These are phyloP conservation scores for Hedya salicella DNA, from an alignment of 2,888 invertebrate genomes.

Conservation along the genomic window DNA sequence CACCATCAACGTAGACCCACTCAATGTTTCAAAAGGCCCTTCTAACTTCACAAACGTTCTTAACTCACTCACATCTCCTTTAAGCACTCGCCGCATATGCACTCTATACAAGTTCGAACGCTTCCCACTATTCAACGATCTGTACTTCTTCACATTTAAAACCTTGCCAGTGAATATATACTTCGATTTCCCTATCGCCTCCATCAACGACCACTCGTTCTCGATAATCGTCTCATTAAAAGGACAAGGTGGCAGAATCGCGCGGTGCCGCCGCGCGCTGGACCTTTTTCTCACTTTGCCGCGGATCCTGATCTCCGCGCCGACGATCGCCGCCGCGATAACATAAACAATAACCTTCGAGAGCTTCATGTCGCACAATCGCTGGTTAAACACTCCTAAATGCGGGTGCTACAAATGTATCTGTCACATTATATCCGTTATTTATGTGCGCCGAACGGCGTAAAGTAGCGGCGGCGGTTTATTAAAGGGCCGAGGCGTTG, in stretches of 20 bases:
- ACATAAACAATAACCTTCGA: conserved; percentile 76
- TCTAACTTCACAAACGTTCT: conserved; percentile 71
- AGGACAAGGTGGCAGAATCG: conserved; percentile 74
- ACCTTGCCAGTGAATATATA: conserved; percentile 83
- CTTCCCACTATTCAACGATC: conserved; percentile 60
- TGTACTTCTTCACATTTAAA: conserved; percentile 74
- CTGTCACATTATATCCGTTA: conserved; percentile 80
- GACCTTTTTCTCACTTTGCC: conserved; percentile 81
- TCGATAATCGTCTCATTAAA: conserved; percentile 82
- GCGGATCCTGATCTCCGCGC: conserved; percentile 76
- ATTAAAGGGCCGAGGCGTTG: conserved; percentile 71
- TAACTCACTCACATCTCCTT: conserved; percentile 75
- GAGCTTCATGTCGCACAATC: conserved; percentile 73
- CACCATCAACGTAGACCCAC: conserved; percentile 72
- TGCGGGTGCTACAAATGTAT: conserved; percentile 71
- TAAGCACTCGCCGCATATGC: conserved; percentile 76
- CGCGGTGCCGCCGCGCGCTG: conserved; percentile 73
- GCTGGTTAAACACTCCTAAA: conserved; percentile 69
- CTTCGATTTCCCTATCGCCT: conserved; percentile 79
- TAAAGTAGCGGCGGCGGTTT: conserved; percentile 69
- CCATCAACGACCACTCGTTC: conserved; percentile 81
- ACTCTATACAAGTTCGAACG: conserved; percentile 78
- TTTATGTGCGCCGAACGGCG: conserved; percentile 72
- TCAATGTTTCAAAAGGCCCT: conserved; percentile 64
- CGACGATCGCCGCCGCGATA: conserved; percentile 74